phyloP scores from a whole-genome alignment of 1,140 invertebrate species.

The Platyscapa corneri region DNA sequence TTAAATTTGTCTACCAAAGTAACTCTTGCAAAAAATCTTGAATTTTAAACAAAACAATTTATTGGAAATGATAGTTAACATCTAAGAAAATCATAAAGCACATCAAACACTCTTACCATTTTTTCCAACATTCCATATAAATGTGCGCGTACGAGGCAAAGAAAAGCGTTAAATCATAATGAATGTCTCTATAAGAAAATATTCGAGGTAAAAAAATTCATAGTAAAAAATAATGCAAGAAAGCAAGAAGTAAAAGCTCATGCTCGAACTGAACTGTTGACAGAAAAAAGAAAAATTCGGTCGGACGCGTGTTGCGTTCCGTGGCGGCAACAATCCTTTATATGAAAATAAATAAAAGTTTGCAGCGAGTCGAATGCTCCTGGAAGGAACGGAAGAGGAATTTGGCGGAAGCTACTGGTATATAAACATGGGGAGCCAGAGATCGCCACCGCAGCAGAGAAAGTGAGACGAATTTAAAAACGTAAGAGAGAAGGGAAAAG shows the following conservation, averaged over 20 bases:
- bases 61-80: too few species aligned
- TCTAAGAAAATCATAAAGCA: neutral
- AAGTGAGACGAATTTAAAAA: neutral
- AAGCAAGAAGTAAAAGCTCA: neutral
- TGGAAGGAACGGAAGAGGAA: neutral
- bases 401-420: neutral
- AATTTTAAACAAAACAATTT: too few species aligned
- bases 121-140: too few species aligned
- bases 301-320: neutral
- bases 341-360: neutral
- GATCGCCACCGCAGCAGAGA: neutral
- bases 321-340: neutral
- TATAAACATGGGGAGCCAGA: neutral
- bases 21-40: too few species aligned
- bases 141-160: neutral
- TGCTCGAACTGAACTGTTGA: neutral
- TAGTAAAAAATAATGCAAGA: neutral
- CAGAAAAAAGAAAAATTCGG: neutral
- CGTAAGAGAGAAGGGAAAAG: slow-evolving; percentile 47
- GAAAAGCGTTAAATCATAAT: neutral
- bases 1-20: too few species aligned
- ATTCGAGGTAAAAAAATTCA: too few species aligned
- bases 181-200: neutral
- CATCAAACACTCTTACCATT: neutral
- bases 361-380: neutral